Base-by-base conservation (phyloP, 2,888 invertebrate species). In the Atrina japonica region DNA sequence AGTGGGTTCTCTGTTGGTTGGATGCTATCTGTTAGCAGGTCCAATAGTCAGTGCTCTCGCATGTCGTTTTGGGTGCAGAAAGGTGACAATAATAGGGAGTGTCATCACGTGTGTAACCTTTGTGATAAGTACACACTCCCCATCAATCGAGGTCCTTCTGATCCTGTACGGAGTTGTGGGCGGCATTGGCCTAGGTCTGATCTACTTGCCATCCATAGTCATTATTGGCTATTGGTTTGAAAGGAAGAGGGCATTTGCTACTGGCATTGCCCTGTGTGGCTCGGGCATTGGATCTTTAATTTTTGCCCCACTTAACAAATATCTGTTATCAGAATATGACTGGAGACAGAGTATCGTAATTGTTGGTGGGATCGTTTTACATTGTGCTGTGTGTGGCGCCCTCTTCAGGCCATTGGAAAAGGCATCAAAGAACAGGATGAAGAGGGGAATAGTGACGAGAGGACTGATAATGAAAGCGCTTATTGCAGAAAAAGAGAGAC, bases 181-280 rank as follows among this genome's bases (percentile, higher is more conserved):
- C 73, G 89, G 88, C 23, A 94, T 97, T 79, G 98, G 98, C 1
- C 95, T 97, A 86, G 96, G 97, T 66, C 94, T 98, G 93, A 95
- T 98, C 80, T 98, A 97, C 92, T 95, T 98, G 81, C 98, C 98
- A 0, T 95, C 97, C 1, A 96, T 98, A 41, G 94, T 99, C 82
- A 95, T 95, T 3, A 96, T 98, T 52, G 97, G 98, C 21, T 97
- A 96, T 91, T 99, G 99, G 93, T 99, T 99, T 91, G 98, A 98
- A 90, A 95, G 95, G 90, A 97, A 96, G 94, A 93, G 98, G 64
- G 98, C 97, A 0, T 91, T 99, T 68, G 98, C 98, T 0, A 98
- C 98, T 0, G 98, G 98, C 5, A 94, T 99, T 59, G 96, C 97
- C 0, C 95, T 98, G 5, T 97, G 97, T 88, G 99, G 98, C 27